These are phyloP conservation scores for Brachypteracias leptosomus DNA, from an alignment of 2,113 vertebrate species.

Conservation along the genomic window DNA sequence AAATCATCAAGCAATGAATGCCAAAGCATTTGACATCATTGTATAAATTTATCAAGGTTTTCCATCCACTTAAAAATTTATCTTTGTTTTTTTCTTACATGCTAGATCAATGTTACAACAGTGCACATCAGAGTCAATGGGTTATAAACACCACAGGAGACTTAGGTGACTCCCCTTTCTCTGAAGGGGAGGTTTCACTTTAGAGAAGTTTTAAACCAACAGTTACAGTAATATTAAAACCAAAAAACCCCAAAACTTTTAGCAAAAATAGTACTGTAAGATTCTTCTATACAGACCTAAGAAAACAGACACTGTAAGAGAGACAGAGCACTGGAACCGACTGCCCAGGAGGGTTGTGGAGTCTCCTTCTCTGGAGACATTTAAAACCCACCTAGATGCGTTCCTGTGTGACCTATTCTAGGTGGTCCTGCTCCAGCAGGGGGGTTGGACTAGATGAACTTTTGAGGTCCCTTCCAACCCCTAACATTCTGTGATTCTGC, in stretches of 20 bases:
- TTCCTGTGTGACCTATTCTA: too few species aligned
- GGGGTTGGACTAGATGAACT: too few species aligned
- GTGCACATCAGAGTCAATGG: background rate
- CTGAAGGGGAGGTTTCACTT: background rate
- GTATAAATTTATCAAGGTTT: background rate
- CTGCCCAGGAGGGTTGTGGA: too few species aligned
- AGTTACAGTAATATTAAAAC: background rate
- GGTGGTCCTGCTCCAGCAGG: too few species aligned
- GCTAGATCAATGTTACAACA: background rate
- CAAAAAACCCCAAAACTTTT: background rate
- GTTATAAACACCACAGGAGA: background rate
- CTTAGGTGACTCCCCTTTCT: background rate
- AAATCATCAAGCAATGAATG: background rate
- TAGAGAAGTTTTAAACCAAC: background rate
- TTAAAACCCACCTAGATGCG: too few species aligned
- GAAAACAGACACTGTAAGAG: too few species aligned
- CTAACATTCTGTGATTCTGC: too few species aligned
- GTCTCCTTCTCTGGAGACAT: too few species aligned
- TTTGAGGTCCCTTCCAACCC: too few species aligned
- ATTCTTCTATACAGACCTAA: background rate
- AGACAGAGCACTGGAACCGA: too few species aligned
- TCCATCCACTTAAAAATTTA: background rate
- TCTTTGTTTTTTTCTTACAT: background rate
- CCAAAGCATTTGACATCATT: background rate
- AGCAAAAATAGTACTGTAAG: background rate